Percentiles rank a stretch among this genome's conserved stretches.
Conservation (phyloP, 2,797 vertebrate species). For the Mormyrops boulengeri region DNA sequence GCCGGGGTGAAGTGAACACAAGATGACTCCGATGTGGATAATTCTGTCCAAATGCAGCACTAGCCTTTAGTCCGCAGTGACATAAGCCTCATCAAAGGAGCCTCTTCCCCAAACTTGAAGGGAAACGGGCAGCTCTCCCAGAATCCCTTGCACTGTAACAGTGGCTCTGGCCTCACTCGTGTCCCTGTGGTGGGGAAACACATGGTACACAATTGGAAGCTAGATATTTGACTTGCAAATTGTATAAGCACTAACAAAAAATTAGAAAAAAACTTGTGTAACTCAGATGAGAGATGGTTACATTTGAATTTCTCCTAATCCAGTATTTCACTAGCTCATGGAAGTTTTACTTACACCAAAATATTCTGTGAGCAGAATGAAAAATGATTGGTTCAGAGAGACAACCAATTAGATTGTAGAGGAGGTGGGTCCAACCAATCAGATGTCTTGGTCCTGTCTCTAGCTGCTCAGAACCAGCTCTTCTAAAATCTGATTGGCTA, state of each 20-base stretch:
- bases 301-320: neutral
- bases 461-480: neutral
- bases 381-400: neutral
- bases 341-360: too few relatives aligned
- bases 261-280: neutral
- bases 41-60: neutral
- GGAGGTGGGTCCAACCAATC: neutral
- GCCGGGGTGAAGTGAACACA: neutral
- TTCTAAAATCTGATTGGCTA: neutral
- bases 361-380: neutral
- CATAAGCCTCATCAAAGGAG: constrained; percentile 48
- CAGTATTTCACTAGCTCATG: neutral
- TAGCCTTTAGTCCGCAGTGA: constrained; percentile 13
- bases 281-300: too few relatives aligned
- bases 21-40: neutral
- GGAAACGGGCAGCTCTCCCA: constrained; percentile 63
- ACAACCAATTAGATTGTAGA: neutral
- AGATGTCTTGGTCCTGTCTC: neutral
- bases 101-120: constrained; percentile 63
- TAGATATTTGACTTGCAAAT: neutral
- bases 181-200: constrained; percentile 50
- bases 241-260: neutral
- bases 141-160: constrained; percentile 60
- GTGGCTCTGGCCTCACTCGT: constrained; percentile 50
- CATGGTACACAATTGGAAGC: neutral